These are phyloP conservation scores for Solea solea DNA, from an alignment of 2,113 vertebrate species.

Conservation along the genomic window DNA sequence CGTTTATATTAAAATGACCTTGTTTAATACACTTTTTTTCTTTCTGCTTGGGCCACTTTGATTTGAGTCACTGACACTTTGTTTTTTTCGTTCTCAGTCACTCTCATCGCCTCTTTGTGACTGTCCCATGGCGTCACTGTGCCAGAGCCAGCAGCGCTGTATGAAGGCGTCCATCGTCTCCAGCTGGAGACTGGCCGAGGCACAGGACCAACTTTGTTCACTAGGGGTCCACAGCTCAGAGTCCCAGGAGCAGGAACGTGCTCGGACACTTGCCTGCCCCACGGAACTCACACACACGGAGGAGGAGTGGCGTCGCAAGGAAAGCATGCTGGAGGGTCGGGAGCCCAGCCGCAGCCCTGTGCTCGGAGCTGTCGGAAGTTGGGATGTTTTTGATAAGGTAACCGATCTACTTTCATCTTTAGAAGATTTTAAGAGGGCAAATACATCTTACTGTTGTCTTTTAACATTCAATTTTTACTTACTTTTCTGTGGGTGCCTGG, in stretches of 20 bases:
- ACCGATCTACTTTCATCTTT: neutral
- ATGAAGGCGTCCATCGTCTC: constrained; percentile 91
- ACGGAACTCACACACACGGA: constrained; percentile 88
- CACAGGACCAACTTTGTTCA: constrained; percentile 92
- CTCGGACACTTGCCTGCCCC: constrained; percentile 84
- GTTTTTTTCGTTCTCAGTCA: constrained; percentile 15
- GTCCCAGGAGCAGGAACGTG: constrained; percentile 91
- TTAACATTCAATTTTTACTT: neutral
- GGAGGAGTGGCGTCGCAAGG: constrained; percentile 95
- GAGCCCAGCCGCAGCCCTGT: constrained; percentile 84
- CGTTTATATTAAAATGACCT: too few relatives aligned
- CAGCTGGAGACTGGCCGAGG: constrained; percentile 94
- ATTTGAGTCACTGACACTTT: neutral
- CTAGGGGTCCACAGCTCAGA: constrained; percentile 94
- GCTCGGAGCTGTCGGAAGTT: constrained; percentile 83
- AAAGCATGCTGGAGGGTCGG: constrained; percentile 86
- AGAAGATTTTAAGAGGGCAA: neutral
- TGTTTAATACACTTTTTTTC: too few relatives aligned
- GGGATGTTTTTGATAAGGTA: constrained; percentile 95
- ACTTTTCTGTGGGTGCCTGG: neutral
- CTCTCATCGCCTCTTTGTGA: constrained; percentile 72
- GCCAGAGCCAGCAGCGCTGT: constrained; percentile 89
- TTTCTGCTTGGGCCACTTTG: neutral
- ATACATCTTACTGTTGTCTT: neutral
- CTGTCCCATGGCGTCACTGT: constrained; percentile 87